Conservation (phyloP, 2,113 vertebrate species). For the Poeciliopsis prolifica region DNA sequence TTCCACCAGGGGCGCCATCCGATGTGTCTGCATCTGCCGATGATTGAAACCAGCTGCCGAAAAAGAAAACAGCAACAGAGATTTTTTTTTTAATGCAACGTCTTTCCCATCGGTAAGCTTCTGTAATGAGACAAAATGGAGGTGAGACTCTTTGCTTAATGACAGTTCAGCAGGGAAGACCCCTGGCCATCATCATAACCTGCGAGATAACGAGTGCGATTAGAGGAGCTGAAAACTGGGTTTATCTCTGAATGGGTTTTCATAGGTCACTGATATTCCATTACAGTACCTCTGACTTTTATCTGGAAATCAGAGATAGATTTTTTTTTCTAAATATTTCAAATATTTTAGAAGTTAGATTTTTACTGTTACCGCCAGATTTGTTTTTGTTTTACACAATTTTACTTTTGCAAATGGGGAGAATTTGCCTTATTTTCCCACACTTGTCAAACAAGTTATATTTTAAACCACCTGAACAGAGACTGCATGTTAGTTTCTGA, state of each 20-base stretch:
- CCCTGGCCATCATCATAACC: background rate
- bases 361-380: constrained; percentile 30
- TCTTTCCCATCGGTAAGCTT: background rate
- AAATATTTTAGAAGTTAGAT: constrained; percentile 22
- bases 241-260: constrained; percentile 6
- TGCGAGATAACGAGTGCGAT: constrained; percentile 6
- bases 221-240: constrained; percentile 10
- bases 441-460: constrained; percentile 18
- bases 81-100: too few relatives aligned
- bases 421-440: constrained; percentile 12
- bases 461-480: constrained; percentile 27
- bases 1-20: too few relatives aligned
- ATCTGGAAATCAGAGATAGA: constrained; percentile 18
- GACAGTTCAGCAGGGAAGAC: constrained; percentile 9
- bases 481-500: constrained; percentile 7
- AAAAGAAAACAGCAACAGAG: background rate
- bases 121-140: constrained; percentile 2
- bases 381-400: constrained; percentile 31
- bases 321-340: constrained; percentile 25
- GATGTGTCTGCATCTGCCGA: too few relatives aligned
- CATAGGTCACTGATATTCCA: background rate
- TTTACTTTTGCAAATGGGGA: constrained; percentile 21
- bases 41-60: too few relatives aligned
- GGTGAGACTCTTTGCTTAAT: constrained; percentile 5
- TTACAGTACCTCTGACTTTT: background rate